Conservation (phyloP, 2,113 vertebrate genomes). For the Sinocyclocheilus rhinocerous region DNA sequence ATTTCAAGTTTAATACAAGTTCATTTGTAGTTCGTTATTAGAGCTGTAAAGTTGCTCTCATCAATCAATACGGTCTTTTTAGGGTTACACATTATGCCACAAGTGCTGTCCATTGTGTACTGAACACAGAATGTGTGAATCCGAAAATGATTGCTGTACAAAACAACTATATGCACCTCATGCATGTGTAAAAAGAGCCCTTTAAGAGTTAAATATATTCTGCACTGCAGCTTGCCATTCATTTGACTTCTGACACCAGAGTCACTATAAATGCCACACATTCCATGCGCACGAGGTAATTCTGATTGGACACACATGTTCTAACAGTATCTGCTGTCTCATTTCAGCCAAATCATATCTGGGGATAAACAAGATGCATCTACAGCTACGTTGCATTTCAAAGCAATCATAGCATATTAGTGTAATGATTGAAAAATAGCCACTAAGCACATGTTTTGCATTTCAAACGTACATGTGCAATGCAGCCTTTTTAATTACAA, state of each 20-base stretch:
- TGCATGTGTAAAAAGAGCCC: background rate
- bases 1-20: background rate
- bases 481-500: constrained; percentile 56
- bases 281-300: constrained; percentile 46
- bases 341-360: constrained; percentile 50
- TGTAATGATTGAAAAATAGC: constrained; percentile 55
- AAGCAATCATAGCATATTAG: constrained; percentile 56
- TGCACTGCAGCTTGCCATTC: constrained; percentile 33
- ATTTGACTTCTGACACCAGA: constrained; percentile 54
- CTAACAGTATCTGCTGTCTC: constrained; percentile 47
- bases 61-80: no score
- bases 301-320: constrained; percentile 58
- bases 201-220: constrained; percentile 31
- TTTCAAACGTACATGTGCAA: constrained; percentile 54
- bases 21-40: background rate
- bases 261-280: constrained; percentile 55
- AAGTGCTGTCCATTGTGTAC: background rate
- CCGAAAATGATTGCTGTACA: background rate
- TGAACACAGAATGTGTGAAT: background rate
- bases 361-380: constrained; percentile 55
- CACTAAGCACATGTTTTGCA: constrained; percentile 54
- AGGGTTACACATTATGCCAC: background rate
- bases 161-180: background rate
- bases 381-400: constrained; percentile 51
- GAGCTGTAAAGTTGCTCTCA: no score